A percentile compares a stretch with the other conserved stretches of the same genome.
These are phyloP conservation scores for sheep (Ovis aries) DNA, from an alignment of 2,113 vertebrate species.

Conservation along the genomic window DNA sequence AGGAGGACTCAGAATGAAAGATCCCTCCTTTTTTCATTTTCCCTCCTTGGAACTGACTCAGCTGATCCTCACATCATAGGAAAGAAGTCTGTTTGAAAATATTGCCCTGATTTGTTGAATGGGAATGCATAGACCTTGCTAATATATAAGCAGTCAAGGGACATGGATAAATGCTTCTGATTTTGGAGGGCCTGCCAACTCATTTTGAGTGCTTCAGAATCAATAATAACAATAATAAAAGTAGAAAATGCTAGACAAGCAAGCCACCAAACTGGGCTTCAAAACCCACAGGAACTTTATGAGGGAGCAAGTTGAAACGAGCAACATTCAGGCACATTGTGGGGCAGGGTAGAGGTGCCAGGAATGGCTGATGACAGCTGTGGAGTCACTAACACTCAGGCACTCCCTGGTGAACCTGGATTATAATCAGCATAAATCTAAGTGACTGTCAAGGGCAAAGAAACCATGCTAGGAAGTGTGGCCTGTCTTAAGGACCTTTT, in stretches of 20 bases:
- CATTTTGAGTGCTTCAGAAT: neutral
- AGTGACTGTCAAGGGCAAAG: neutral
- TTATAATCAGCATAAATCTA: conserved; percentile 47
- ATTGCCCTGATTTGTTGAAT: neutral
- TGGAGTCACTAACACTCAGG: neutral
- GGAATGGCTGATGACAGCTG: neutral
- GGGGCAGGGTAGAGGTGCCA: neutral
- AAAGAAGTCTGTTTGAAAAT: neutral
- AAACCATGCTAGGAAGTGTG: neutral
- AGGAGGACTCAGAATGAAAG: neutral
- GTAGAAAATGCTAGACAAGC: neutral
- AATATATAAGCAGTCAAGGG: neutral
- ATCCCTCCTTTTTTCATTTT: neutral
- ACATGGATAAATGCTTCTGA: neutral
- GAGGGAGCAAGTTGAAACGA: neutral
- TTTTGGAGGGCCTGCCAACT: neutral
- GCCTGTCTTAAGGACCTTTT: neutral
- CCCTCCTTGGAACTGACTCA: neutral
- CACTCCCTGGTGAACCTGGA: neutral
- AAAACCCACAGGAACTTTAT: neutral
- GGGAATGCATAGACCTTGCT: neutral
- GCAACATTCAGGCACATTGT: neutral
- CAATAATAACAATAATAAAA: neutral
- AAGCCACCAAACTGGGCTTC: neutral
- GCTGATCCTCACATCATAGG: neutral